Percentiles rank a stretch among this genome's conserved stretches.
Evolutionary conservation across 2,888 invertebrate genomes (phyloP).

Genomic region (Chalcosyrphus nemorum): DNA sequence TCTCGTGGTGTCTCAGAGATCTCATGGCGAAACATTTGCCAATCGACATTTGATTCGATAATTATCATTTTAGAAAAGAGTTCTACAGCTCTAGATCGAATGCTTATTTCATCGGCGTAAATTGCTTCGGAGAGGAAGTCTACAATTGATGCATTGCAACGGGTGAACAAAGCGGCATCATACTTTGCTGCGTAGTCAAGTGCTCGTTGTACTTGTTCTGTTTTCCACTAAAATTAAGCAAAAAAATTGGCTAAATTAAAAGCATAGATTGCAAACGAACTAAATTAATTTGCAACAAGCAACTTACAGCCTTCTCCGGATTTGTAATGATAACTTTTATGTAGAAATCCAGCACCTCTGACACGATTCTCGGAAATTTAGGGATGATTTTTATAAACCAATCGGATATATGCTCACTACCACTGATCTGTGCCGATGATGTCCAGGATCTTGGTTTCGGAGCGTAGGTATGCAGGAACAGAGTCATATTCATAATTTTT

Average conservation of each 20-base stretch:
- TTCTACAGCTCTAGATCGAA: slow-evolving; percentile 79
- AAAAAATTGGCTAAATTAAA: not conserved
- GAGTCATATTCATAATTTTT: slow-evolving; percentile 79
- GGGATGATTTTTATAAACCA: slow-evolving; percentile 80
- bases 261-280: not conserved
- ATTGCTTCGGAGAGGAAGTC: slow-evolving; percentile 77
- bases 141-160: slow-evolving; percentile 80
- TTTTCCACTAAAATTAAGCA: slow-evolving; percentile 79
- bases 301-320: slow-evolving; percentile 76
- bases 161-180: slow-evolving; percentile 80
- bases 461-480: slow-evolving; percentile 78
- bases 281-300: not conserved
- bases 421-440: slow-evolving; percentile 50
- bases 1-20: slow-evolving; percentile 80
- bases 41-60: slow-evolving; percentile 79
- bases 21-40: slow-evolving; percentile 80
- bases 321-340: slow-evolving; percentile 79
- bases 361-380: slow-evolving; percentile 79
- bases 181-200: slow-evolving; percentile 81
- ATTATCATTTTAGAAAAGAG: slow-evolving; percentile 78
- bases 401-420: slow-evolving; percentile 80
- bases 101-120: slow-evolving; percentile 78
- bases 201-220: slow-evolving; percentile 77
- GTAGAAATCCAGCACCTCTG: slow-evolving; percentile 77
- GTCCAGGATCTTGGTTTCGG: slow-evolving; percentile 74